phyloP scores from a whole-genome alignment of 2,113 vertebrate genomes.

The Rostratula benghalensis region DNA sequence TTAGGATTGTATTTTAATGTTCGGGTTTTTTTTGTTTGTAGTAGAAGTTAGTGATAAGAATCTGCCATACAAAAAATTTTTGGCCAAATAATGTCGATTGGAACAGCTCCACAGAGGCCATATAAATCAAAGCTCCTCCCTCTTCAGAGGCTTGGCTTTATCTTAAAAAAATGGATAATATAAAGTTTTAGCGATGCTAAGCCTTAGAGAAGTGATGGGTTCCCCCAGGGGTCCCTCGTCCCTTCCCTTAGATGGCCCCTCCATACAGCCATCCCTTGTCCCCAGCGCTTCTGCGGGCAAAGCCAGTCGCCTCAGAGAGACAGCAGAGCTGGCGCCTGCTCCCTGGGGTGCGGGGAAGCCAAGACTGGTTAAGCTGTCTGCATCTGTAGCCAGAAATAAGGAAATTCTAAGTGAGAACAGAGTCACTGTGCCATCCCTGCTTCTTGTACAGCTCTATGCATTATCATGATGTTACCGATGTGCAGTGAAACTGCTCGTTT shows the following conservation, averaged over 20 bases:
- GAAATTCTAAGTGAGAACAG: neutral
- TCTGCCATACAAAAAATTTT: neutral
- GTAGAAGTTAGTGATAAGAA: neutral
- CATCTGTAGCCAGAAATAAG: neutral
- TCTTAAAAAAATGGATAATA: neutral
- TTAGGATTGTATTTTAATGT: neutral
- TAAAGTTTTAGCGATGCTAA: neutral
- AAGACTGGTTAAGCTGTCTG: neutral
- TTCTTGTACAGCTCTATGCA: neutral
- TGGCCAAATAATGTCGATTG: neutral
- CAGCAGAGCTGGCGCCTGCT: neutral
- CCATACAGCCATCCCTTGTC: neutral
- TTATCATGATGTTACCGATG: rapidly evolving
- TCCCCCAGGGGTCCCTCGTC: neutral
- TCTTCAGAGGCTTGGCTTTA: neutral
- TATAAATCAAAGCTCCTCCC: neutral
- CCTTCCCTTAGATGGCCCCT: neutral
- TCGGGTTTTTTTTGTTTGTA: neutral
- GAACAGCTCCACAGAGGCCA: neutral
- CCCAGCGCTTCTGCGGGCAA: rapidly evolving
- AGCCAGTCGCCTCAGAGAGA: neutral
- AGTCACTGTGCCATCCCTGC: neutral
- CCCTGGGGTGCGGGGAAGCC: neutral
- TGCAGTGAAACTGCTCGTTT: neutral
- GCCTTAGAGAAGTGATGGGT: neutral